phyloP scores from a whole-genome alignment of 2,113 vertebrate genomes.

The Brachirus orientalis region DNA sequence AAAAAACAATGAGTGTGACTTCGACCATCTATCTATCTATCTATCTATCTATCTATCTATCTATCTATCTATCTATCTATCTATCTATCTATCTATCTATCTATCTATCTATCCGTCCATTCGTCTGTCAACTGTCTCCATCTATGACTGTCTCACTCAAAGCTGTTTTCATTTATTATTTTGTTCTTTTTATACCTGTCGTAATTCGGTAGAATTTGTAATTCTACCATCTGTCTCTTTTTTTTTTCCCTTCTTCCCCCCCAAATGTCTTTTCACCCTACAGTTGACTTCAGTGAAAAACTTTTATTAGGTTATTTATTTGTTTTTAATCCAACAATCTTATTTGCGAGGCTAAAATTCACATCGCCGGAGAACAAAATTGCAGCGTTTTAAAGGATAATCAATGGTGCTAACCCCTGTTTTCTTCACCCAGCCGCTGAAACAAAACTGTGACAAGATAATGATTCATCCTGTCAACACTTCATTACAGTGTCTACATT shows the following conservation, averaged over 20 bases:
- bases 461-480: background rate
- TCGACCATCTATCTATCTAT: background rate
- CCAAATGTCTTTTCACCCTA: constrained; percentile 23
- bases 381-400: background rate
- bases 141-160: background rate
- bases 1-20: background rate
- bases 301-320: too few species aligned
- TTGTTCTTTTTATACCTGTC: background rate
- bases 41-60: too few species aligned
- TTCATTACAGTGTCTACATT: constrained; percentile 8
- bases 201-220: too few species aligned
- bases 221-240: constrained; percentile 20
- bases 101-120: too few species aligned
- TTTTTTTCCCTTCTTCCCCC: background rate
- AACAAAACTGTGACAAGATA: constrained; percentile 8
- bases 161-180: background rate
- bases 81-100: too few species aligned
- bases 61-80: too few species aligned
- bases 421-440: background rate
- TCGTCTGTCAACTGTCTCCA: too few species aligned
- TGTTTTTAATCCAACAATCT: too few species aligned
- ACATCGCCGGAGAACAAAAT: background rate
- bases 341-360: background rate
- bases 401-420: background rate
- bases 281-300: constrained; percentile 4